These are phyloP conservation scores for Caenorhabditis briggsae DNA, from an alignment of 1,140 invertebrate genomes.

Conservation along the genomic window DNA sequence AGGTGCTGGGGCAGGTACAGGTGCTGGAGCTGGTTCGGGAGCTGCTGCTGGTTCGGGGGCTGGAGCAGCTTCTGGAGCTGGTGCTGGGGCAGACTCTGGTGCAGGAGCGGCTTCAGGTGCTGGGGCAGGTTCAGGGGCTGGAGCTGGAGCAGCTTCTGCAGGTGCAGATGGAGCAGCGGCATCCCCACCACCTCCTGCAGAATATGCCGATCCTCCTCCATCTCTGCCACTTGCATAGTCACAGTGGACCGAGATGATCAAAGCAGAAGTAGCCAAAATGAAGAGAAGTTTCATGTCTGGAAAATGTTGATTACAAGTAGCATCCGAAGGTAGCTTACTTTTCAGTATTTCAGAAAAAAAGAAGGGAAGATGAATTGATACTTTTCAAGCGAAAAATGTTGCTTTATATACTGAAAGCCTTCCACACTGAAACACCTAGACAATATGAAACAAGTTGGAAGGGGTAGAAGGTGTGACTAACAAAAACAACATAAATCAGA, in stretches of 20 bases:
- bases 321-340: background rate
- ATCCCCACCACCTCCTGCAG: background rate
- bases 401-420: background rate
- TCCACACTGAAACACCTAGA: background rate
- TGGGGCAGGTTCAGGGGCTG: background rate
- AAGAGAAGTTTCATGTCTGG: conserved; percentile 21
- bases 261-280: conserved; percentile 15
- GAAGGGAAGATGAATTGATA: background rate
- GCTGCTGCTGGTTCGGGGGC: background rate
- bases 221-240: conserved; percentile 1
- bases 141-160: background rate
- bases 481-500: conserved; percentile 19
- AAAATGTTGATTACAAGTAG: background rate
- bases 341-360: background rate
- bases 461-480: background rate
- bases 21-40: background rate
- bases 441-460: background rate
- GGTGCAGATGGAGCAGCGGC: background rate
- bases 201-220: background rate
- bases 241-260: conserved; percentile 2
- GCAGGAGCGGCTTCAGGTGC: background rate
- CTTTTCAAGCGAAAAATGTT: background rate
- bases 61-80: background rate
- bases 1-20: background rate
- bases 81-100: background rate